Percentiles rank a stretch among this genome's conserved stretches.
phyloP scores from a whole-genome alignment of 2,797 vertebrate species.

The Pterois miles region DNA sequence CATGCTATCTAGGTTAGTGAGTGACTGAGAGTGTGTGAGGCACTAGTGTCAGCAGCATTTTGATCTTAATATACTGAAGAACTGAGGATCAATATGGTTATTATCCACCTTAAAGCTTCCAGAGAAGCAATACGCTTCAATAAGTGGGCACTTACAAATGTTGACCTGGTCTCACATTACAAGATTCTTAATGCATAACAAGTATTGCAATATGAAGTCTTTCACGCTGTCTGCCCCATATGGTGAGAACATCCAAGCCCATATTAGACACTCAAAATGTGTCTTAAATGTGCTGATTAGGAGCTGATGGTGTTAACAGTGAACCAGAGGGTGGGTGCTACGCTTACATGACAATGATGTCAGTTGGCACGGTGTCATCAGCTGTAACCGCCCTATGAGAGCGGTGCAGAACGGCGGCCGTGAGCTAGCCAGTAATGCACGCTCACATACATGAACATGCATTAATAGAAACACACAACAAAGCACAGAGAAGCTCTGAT shows the following conservation, averaged over 20 bases:
- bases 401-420: too few species aligned
- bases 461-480: too few species aligned
- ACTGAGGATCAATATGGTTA: not conserved
- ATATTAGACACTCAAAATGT: not conserved
- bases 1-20: not conserved
- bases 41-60: not conserved
- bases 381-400: too few species aligned
- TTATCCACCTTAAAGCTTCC: not conserved
- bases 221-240: not conserved
- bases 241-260: not conserved
- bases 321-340: too few species aligned
- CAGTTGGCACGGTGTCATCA: too few species aligned
- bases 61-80: not conserved
- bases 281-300: too few species aligned
- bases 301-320: too few species aligned
- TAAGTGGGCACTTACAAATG: not conserved
- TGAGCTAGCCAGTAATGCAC: too few species aligned
- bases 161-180: not conserved
- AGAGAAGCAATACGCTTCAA: not conserved
- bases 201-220: not conserved
- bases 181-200: not conserved
- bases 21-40: not conserved
- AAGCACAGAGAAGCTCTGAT: too few species aligned
- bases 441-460: too few species aligned
- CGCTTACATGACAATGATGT: too few species aligned